Base-by-base conservation (phyloP, 2,797 vertebrate genomes). In the Coregonus suidteri region DNA sequence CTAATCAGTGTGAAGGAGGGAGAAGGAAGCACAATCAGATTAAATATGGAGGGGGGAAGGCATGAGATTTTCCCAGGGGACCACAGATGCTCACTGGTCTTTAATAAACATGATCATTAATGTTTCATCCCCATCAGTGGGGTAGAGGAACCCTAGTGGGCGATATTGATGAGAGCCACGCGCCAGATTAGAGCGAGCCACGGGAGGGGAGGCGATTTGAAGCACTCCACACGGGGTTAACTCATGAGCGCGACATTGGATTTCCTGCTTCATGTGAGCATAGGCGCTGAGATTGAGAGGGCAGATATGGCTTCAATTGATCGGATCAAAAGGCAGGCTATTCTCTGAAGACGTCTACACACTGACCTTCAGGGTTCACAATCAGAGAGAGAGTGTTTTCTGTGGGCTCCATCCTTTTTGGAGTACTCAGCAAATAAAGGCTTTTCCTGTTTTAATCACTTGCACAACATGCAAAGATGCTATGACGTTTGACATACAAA, bases 101-200 rank as follows among this genome's bases (percentile, higher is more conserved):
- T 93, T 93, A 94, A 94, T 94, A 94, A 93, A 92, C 92, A 93
- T 92, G 89, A 90, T 93, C 92, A 92, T 94, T 90, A 95, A 94
- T 93, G 86, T 93, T 93, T 94, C 90, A 94, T 92, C 78, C 9
- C 9, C 47, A 79, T 88, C 91, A 91, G 89, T 66, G 68, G 87
- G 82, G 84, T 88, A 89, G 65, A 87, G 85, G 84, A 90, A 85
- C 75, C 77, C 81, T 87, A 16, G 6, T 84, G 83, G 78, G 87
- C 73, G 79, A 87, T 89, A 89, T 84, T 80, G 87, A 89, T 83
- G 81, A 82, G 41, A 85, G 65, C 77, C 30, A 18, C 3, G 7
- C 4, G 65, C 87, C 90, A 92, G 89, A 90, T 89, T 90, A 89
- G 69, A 47, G 85, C 65, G 77, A 4, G 82, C 59, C 20, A 25